Conservation (phyloP, 1,140 invertebrate species). For the silkworm (Bombyx mori) region ASM3026992v2 NC_085112.1:6210501-6211000, state of each 20-base stretch:
- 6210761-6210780: constrained; percentile 60
- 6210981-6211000: too few relatives aligned
- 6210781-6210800: constrained; percentile 53
- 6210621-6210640: too few relatives aligned
- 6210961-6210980: too few relatives aligned
- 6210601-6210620: too few relatives aligned
- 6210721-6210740: constrained; percentile 7
- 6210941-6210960: too few relatives aligned
- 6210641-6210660: too few relatives aligned
- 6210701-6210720: too few relatives aligned
- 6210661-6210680: too few relatives aligned
- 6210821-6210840: constrained; percentile 65
- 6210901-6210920: too few relatives aligned
- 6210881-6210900: background rate
- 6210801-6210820: constrained; percentile 63
- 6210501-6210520: too few relatives aligned
- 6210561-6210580: background rate
- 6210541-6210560: background rate
- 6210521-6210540: background rate
- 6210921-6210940: too few relatives aligned
- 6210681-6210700: too few relatives aligned
- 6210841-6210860: constrained; percentile 63
- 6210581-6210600: background rate
- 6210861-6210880: constrained; percentile 49
- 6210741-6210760: constrained; percentile 38